Evolutionary conservation across 2,888 invertebrate genomes (phyloP).

Genomic region (Scaptomyza parva): DNA sequence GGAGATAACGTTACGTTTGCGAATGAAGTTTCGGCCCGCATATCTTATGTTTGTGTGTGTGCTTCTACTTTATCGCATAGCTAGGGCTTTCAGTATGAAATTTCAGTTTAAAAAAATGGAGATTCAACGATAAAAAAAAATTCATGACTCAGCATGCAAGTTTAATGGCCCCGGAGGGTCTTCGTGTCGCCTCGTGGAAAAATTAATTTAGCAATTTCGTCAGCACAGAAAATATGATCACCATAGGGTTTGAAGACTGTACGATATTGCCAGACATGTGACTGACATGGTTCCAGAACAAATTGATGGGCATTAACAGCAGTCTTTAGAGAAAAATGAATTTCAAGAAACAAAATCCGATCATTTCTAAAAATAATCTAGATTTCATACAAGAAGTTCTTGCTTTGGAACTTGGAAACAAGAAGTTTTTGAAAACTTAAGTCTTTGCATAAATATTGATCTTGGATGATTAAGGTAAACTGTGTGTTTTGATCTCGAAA

Average conservation of each 20-base stretch:
- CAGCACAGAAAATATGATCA: constrained; percentile 13
- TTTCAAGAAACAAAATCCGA: no score
- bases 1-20: constrained; percentile 52
- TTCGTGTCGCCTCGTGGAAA: constrained; percentile 14
- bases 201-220: constrained; percentile 18
- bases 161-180: constrained; percentile 35
- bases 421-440: no score
- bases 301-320: background rate
- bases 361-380: no score
- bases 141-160: constrained; percentile 38
- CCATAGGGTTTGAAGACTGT: constrained; percentile 2
- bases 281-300: background rate
- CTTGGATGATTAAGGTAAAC: no score
- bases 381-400: no score
- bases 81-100: constrained; percentile 40
- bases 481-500: no score
- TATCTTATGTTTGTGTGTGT: background rate
- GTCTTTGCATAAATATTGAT: no score
- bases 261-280: constrained; percentile 10
- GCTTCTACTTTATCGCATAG: constrained; percentile 23
- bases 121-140: constrained; percentile 22
- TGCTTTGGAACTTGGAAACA: no score
- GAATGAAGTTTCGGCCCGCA: constrained; percentile 7
- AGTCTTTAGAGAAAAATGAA: background rate
- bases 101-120: constrained; percentile 37